phyloP scores from a whole-genome alignment of 2,888 invertebrate genomes.

The Aphrophora alni region DNA sequence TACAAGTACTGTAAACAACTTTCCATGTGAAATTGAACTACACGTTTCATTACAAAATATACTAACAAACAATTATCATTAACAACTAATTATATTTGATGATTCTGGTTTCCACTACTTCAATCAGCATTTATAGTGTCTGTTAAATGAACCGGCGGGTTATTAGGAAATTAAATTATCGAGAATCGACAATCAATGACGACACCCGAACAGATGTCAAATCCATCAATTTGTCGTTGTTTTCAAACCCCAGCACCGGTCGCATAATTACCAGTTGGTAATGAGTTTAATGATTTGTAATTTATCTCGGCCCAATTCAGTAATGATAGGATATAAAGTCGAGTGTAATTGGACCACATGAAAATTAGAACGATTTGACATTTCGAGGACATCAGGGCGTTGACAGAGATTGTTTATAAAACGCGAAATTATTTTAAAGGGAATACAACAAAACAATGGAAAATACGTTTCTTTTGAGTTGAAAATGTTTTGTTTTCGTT shows the following conservation, averaged over 20 bases:
- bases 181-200: background rate
- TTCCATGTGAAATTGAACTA: too few species aligned
- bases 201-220: background rate
- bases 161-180: constrained; percentile 2
- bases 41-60: too few species aligned
- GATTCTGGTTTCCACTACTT: background rate
- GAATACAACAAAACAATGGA: background rate
- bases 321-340: background rate
- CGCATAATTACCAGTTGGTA: background rate
- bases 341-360: too few species aligned
- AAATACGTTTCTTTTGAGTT: background rate
- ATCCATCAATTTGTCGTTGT: constrained; percentile 9
- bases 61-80: background rate
- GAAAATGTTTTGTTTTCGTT: background rate
- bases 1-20: too few species aligned
- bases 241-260: background rate
- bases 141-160: background rate
- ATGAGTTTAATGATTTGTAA: constrained; percentile 1
- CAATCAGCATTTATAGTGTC: background rate
- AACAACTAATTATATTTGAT: background rate
- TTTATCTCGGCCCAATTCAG: background rate
- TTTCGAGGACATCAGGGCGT: background rate
- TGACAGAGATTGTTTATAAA: background rate
- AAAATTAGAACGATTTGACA: background rate
- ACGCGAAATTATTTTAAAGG: background rate